Conservation (phyloP, 1,140 invertebrate species). For the Cydia splendana region DNA sequence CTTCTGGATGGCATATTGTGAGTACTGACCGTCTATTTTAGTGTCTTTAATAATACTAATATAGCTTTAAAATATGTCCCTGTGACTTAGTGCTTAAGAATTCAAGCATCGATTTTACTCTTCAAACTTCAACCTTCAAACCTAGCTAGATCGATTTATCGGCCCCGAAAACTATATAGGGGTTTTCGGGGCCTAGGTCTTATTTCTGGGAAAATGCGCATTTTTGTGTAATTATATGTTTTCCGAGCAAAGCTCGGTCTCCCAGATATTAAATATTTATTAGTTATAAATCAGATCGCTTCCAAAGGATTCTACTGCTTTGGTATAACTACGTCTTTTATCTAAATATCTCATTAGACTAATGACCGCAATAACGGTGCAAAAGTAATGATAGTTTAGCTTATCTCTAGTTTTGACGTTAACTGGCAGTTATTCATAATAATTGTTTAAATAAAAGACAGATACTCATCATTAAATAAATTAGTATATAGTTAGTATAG, state of each 20-base stretch:
- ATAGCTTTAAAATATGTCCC: too few relatives aligned
- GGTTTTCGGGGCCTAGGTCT: too few relatives aligned
- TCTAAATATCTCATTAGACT: not conserved
- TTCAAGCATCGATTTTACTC: too few relatives aligned
- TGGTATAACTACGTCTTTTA: not conserved
- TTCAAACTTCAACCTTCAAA: too few relatives aligned
- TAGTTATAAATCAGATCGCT: slow-evolving; percentile 41
- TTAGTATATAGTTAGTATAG: not conserved
- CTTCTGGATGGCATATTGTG: slow-evolving; percentile 41
- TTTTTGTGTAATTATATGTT: too few relatives aligned
- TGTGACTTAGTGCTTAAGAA: too few relatives aligned
- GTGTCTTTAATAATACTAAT: not conserved
- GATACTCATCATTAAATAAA: not conserved
- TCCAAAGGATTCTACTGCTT: not conserved
- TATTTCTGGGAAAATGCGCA: too few relatives aligned
- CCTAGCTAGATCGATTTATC: too few relatives aligned
- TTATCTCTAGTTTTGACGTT: not conserved
- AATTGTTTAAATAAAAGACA: not conserved
- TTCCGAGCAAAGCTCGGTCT: too few relatives aligned
- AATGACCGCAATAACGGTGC: not conserved
- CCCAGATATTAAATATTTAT: too few relatives aligned
- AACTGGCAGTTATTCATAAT: not conserved
- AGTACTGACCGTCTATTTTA: slow-evolving; percentile 37
- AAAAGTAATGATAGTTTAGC: not conserved
- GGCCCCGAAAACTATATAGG: too few relatives aligned